These are phyloP conservation scores for Barypeithes pellucidus DNA, from an alignment of 2,888 invertebrate genomes.

Conservation along the genomic window DNA sequence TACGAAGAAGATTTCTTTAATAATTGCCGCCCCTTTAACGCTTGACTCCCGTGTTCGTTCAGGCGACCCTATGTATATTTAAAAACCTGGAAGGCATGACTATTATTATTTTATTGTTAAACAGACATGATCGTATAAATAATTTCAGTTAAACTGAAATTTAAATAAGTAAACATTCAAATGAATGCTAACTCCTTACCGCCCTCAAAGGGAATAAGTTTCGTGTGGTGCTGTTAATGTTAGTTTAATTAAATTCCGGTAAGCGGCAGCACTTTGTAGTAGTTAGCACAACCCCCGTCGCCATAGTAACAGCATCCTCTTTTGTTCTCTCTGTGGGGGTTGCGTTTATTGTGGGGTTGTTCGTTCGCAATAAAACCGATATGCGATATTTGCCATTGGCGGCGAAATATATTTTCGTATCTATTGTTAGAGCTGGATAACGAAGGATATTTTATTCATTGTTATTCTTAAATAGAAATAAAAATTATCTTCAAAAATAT, in stretches of 20 bases:
- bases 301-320: slow-evolving; percentile 68
- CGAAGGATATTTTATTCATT: too few species aligned
- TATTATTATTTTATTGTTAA: too few species aligned
- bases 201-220: not conserved
- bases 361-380: slow-evolving; percentile 59
- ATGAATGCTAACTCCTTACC: not conserved
- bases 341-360: slow-evolving; percentile 57
- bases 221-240: not conserved
- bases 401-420: slow-evolving; percentile 17
- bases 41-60: too few species aligned
- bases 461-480: too few species aligned
- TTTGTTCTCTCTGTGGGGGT: slow-evolving; percentile 67
- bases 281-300: slow-evolving; percentile 61
- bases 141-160: too few species aligned
- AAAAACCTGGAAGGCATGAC: too few species aligned
- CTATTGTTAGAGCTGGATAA: too few species aligned
- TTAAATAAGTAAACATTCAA: slow-evolving; percentile 1
- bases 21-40: too few species aligned
- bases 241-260: slow-evolving; percentile 56
- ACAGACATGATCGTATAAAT: too few species aligned
- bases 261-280: slow-evolving; percentile 61
- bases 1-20: too few species aligned
- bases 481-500: too few species aligned
- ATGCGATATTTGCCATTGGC: slow-evolving; percentile 54
- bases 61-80: too few species aligned